These are phyloP conservation scores for Bombus confusus DNA, from an alignment of 1,140 invertebrate species.

Conservation along the genomic window DNA sequence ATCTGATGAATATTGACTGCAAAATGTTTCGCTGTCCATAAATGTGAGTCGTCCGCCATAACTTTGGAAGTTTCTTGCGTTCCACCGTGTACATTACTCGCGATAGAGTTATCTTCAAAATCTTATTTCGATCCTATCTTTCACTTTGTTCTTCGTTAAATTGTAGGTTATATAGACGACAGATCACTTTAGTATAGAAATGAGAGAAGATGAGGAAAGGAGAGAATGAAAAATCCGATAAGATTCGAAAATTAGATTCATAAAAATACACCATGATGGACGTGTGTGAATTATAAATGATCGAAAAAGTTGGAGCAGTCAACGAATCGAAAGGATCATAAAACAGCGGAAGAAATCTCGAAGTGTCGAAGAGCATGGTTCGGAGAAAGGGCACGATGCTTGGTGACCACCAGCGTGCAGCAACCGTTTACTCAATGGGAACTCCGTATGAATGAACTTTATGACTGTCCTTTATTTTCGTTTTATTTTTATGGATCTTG, in stretches of 20 bases:
- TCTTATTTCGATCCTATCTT: background rate
- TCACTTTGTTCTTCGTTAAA: background rate
- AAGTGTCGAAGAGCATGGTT: background rate
- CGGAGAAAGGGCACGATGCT: background rate
- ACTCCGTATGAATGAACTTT: conserved; percentile 73
- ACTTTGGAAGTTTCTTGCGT: background rate
- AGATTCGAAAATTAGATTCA: background rate
- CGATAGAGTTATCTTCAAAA: background rate
- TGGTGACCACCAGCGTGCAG: conserved; percentile 13
- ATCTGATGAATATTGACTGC: background rate
- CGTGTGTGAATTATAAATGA: background rate
- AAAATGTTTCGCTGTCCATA: background rate
- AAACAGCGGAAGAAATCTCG: background rate
- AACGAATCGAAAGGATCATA: background rate
- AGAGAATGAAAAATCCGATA: background rate
- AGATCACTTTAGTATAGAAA: too few relatives aligned
- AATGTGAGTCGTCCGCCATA: background rate
- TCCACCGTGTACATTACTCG: background rate
- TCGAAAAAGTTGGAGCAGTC: background rate
- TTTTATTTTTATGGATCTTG: conserved; percentile 63
- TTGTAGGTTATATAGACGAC: background rate
- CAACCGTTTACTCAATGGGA: conserved; percentile 57
- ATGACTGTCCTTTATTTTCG: conserved; percentile 63
- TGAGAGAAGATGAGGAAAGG: background rate
- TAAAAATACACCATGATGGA: background rate